Percentiles rank a stretch among this genome's conserved stretches.
phyloP scores from a whole-genome alignment of 2,113 vertebrate species.

The Anhinga anhinga region DNA sequence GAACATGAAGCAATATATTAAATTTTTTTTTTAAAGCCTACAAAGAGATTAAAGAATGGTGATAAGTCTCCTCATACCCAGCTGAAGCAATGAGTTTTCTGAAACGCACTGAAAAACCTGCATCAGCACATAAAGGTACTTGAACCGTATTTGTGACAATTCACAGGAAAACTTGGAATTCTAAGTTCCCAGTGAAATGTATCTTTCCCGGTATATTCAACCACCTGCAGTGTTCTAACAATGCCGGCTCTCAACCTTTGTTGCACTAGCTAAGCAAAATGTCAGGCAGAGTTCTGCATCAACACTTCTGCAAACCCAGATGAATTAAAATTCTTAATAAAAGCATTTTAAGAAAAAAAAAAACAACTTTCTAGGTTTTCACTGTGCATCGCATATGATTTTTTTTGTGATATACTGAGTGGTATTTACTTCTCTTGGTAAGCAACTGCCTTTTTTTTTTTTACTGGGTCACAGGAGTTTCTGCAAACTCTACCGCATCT shows the following conservation, averaged over 20 bases:
- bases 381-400: neutral
- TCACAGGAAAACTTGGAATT: neutral
- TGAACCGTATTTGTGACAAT: neutral
- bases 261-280: neutral
- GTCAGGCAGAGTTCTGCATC: neutral
- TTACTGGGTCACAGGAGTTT: neutral
- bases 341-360: no score
- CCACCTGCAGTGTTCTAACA: neutral
- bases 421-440: neutral
- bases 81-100: neutral
- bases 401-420: neutral
- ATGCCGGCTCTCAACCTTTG: neutral
- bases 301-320: neutral
- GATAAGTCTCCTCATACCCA: neutral
- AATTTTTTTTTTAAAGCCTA: neutral
- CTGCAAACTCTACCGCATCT: neutral
- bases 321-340: neutral
- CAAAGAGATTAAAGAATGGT: neutral
- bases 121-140: neutral
- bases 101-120: neutral
- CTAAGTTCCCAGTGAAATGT: neutral
- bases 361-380: neutral
- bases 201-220: neutral
- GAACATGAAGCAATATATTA: neutral
- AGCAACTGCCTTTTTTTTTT: neutral